Evolutionary conservation across 1,140 invertebrate genomes (phyloP), one percentile per base, ranked within the genome.

Genomic region (Cherax destructor): DNA sequence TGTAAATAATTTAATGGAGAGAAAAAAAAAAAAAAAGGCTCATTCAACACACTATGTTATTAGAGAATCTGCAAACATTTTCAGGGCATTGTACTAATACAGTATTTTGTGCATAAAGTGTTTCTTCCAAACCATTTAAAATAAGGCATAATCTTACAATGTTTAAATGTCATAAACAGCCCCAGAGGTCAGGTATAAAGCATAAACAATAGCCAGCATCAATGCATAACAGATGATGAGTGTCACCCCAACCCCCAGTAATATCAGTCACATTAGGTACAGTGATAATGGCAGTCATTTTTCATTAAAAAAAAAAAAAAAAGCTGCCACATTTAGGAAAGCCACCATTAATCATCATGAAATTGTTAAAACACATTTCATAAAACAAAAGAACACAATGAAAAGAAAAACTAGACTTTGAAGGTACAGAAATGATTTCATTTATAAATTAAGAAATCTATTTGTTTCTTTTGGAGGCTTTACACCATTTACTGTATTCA

Each of bases 201-300:
- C 65, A n/a, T 83, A n/a, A 88, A 88, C 87, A 88, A 88, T 72
- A 88, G 87, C 87, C 79, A 72, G 87, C 87, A 88, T 81, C 83
- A 88, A 88, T 88, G 78, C 24, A 83, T 56, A 81, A 88, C 87
- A 88, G 87, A 85, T 88, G 78, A 81, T 80, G 61, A 81, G 47
- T 88, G 61, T 88, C 79, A 81, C 59, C 78, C 87, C 47, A 77
- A 86, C 24, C 87, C 65, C 85, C 72, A n/a, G 59, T 88, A 88
- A 88, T 88, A 88, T 83, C 79, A 81, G 30, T 88, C 78, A 81
- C 83, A 49, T 81, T 47, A 88, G 87, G 87, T 88, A 88, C 87
- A 81, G 79, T 65, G 78, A 83, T 78, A 47, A 50, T 86, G 74
- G 76, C 52, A 78, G 85, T 86, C 21, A 21, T 41, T 61, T 59